Evolutionary conservation across 2,888 invertebrate genomes (phyloP).

Genomic region (Cheilosia soror): DNA sequence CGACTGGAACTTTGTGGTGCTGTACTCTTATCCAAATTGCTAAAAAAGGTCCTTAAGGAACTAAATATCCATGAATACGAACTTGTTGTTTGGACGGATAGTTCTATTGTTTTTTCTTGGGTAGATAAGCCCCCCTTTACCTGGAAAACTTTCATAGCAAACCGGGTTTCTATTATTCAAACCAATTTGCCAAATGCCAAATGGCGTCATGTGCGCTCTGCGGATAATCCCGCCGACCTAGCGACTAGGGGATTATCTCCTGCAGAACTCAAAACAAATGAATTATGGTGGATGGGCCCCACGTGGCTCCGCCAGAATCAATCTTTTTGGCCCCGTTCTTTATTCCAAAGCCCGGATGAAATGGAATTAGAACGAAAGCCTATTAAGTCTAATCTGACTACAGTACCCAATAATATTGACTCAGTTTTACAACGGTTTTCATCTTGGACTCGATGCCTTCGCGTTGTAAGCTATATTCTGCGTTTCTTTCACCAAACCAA

Average conservation of each 20-base stretch:
- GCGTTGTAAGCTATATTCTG: neutral
- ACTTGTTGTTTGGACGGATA: slow-evolving; percentile 34
- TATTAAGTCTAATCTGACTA: neutral
- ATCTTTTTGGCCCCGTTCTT: neutral
- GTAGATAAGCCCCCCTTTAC: slow-evolving; percentile 33
- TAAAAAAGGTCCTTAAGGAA: neutral
- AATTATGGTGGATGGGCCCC: slow-evolving; percentile 34
- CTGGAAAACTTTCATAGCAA: slow-evolving; percentile 47
- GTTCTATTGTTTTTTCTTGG: slow-evolving; percentile 50
- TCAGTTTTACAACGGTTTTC: neutral
- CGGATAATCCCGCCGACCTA: slow-evolving; percentile 56
- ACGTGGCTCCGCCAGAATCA: neutral
- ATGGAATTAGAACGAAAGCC: neutral
- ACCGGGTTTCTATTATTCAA: slow-evolving; percentile 36
- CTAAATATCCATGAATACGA: neutral
- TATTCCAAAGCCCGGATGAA: neutral
- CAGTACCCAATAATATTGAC: neutral
- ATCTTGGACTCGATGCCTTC: neutral
- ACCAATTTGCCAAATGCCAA: neutral
- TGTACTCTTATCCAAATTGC: slow-evolving; percentile 23
- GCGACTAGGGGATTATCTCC: slow-evolving; percentile 14
- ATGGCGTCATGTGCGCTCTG: slow-evolving; percentile 34
- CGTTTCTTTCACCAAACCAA: too few relatives aligned
- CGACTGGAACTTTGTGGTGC: slow-evolving; percentile 55
- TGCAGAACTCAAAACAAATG: neutral